Evolutionary conservation across 2,797 vertebrate species (phyloP).

Genomic region (Pempheris klunzingeri): DNA sequence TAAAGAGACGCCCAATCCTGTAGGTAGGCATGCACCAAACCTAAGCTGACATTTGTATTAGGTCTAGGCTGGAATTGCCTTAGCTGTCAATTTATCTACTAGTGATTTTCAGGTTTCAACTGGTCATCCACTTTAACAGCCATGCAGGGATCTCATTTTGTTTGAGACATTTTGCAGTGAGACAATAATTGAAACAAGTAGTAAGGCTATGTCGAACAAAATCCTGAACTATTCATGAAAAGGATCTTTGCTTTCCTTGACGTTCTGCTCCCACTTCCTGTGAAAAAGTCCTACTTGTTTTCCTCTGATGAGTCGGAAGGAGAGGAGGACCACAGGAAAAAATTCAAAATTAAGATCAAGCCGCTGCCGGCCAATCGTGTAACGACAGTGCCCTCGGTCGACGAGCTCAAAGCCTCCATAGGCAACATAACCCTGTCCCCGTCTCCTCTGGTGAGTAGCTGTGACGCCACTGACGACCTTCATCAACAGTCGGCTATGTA

Average conservation of each 20-base stretch:
- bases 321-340: constrained; percentile 95
- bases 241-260: constrained; percentile 85
- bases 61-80: background rate
- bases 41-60: background rate
- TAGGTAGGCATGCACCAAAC: background rate
- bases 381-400: constrained; percentile 88
- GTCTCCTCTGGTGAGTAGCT: constrained; percentile 94
- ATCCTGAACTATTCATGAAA: background rate
- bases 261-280: constrained; percentile 78
- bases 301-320: constrained; percentile 98
- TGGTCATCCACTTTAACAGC: background rate
- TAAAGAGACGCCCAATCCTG: background rate
- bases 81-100: background rate
- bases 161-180: background rate
- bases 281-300: constrained; percentile 95
- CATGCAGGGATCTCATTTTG: background rate
- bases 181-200: background rate
- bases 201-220: background rate
- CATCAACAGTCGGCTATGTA: background rate
- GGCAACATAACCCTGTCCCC: constrained; percentile 97
- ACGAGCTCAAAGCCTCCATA: constrained; percentile 95
- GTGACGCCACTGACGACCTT: constrained; percentile 16
- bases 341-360: constrained; percentile 99
- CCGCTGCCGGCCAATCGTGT: constrained; percentile 88
- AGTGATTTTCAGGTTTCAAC: background rate